Evolutionary conservation across 2,113 vertebrate species (phyloP).

Genomic region (Cairina moschata): DNA sequence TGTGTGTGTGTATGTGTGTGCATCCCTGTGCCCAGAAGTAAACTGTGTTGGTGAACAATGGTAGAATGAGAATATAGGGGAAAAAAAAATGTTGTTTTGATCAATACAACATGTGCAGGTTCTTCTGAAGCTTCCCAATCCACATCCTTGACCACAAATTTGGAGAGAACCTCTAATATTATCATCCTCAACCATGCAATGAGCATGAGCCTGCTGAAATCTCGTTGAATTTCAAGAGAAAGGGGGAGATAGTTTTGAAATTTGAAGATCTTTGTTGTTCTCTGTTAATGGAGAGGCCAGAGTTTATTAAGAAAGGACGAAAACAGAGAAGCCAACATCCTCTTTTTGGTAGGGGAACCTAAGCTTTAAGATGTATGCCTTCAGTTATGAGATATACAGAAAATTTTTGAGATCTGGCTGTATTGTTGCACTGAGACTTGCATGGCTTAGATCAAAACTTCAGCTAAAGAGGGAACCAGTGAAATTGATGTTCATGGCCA

Average conservation of each 20-base stretch:
- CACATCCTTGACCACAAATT: background rate
- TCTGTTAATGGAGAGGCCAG: background rate
- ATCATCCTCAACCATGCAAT: background rate
- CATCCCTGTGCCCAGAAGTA: background rate
- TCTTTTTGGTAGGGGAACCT: background rate
- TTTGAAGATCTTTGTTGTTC: background rate
- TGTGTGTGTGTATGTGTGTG: rapidly evolving
- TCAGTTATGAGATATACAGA: background rate
- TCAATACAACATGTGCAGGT: background rate
- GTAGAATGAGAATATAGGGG: background rate
- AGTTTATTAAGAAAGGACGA: background rate
- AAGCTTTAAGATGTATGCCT: background rate
- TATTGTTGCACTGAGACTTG: background rate
- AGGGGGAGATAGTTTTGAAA: background rate
- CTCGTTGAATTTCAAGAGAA: background rate
- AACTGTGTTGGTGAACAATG: background rate
- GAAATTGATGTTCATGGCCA: background rate
- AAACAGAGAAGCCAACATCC: background rate
- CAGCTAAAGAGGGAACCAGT: background rate
- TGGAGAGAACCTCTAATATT: background rate
- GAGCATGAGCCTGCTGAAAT: background rate
- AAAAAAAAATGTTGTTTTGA: background rate
- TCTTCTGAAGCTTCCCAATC: background rate
- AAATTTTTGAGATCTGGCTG: background rate
- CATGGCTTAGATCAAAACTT: background rate